Percentiles rank a stretch among this genome's conserved stretches.
Evolutionary conservation across 2,797 vertebrate genomes (phyloP).

Genomic region (Malacoctenus gilli): DNA sequence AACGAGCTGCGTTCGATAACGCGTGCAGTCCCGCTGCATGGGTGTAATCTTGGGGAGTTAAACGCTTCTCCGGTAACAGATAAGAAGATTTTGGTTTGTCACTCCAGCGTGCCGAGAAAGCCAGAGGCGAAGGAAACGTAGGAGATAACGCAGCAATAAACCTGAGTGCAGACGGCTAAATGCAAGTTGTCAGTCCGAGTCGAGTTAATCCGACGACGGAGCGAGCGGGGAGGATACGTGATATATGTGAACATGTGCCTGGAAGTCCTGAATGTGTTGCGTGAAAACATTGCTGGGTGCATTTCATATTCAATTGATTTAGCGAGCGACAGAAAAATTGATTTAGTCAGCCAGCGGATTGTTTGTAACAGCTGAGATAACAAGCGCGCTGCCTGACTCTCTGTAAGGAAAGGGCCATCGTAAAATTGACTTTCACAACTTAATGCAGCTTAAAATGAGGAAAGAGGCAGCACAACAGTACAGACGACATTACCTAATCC

Average conservation of each 20-base stretch:
- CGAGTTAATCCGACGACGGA: conserved; percentile 37
- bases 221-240: conserved; percentile 20
- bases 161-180: conserved; percentile 25
- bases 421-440: conserved; percentile 13
- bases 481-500: conserved; percentile 13
- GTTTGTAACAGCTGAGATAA: conserved; percentile 21
- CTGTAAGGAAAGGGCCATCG: conserved; percentile 12
- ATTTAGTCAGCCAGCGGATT: conserved; percentile 31
- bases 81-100: conserved; percentile 55
- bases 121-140: conserved; percentile 34
- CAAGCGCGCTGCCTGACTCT: conserved; percentile 7
- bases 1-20: conserved; percentile 31
- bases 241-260: conserved; percentile 13
- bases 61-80: conserved; percentile 49
- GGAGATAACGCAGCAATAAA: conserved; percentile 54
- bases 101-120: conserved; percentile 29
- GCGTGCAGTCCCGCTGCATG: conserved; percentile 32
- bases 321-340: conserved; percentile 25
- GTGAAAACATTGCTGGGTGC: conserved; percentile 13
- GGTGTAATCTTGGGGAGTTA: conserved; percentile 37
- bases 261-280: conserved; percentile 17
- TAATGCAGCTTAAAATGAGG: conserved; percentile 16
- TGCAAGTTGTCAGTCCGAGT: conserved; percentile 40
- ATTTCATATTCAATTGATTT: conserved; percentile 33
- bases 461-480: conserved; percentile 11